phyloP scores from a whole-genome alignment of 2,113 vertebrate genomes.

The Caretta caretta region DNA sequence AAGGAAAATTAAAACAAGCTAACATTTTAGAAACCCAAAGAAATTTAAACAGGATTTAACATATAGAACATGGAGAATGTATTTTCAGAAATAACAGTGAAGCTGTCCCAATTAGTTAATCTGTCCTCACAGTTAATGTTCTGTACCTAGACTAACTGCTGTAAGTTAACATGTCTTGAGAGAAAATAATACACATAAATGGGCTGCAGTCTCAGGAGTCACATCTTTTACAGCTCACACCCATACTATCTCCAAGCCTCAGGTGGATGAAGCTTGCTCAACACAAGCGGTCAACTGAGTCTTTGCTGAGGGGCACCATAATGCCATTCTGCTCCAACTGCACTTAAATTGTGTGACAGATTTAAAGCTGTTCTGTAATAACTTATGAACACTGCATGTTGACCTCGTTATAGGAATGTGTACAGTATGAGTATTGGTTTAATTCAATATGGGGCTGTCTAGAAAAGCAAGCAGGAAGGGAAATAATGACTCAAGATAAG shows the following conservation, averaged over 20 bases:
- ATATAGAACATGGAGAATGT: neutral
- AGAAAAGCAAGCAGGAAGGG: neutral
- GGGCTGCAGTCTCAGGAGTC: neutral
- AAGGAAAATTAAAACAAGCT: neutral
- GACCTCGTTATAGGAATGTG: neutral
- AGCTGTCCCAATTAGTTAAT: conserved; percentile 3
- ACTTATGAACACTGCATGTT: neutral
- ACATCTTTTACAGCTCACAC: neutral
- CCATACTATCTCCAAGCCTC: neutral
- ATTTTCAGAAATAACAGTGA: neutral
- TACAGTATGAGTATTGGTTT: neutral
- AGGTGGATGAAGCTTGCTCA: neutral
- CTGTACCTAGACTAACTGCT: conserved; percentile 9
- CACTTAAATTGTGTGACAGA: neutral
- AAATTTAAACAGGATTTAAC: neutral
- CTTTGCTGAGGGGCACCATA: neutral
- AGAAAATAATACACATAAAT: conserved; percentile 2
- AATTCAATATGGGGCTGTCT: neutral
- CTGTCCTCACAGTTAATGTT: conserved; percentile 12
- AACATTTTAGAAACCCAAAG: neutral
- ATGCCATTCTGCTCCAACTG: neutral
- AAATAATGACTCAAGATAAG: neutral
- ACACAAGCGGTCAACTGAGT: neutral
- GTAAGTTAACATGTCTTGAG: neutral
- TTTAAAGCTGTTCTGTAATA: neutral